phyloP scores from a whole-genome alignment of 2,113 vertebrate species.

The Poeciliopsis retropinna region DNA sequence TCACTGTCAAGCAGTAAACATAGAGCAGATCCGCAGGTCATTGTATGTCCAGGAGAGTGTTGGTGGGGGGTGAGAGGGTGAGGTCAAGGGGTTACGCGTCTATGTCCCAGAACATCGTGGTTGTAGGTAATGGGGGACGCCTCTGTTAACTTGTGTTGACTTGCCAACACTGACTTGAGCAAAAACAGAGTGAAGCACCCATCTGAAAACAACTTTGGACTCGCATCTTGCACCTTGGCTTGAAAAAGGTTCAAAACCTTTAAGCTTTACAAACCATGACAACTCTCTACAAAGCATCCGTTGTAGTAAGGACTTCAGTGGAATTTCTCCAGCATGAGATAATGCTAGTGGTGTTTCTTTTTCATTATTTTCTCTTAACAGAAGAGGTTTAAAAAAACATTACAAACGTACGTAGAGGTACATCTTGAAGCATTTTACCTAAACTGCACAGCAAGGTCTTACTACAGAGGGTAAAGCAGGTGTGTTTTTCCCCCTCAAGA shows the following conservation, averaged over 20 bases:
- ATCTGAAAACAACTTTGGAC: background rate
- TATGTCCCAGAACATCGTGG: slow-evolving; percentile 28
- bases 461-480: too few species aligned
- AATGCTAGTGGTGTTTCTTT: background rate
- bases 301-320: background rate
- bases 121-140: slow-evolving; percentile 43
- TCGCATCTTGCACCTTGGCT: background rate
- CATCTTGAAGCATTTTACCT: background rate
- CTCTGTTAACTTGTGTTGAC: background rate
- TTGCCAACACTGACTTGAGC: background rate
- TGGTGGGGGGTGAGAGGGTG: background rate
- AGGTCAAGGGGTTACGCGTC: slow-evolving; percentile 49
- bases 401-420: background rate
- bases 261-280: background rate
- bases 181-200: slow-evolving; percentile 4
- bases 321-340: background rate
- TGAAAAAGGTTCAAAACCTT: background rate
- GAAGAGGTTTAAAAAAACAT: background rate
- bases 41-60: slow-evolving; percentile 39
- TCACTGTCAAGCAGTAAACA: slow-evolving; percentile 34
- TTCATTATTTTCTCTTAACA: background rate
- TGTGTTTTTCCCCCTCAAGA: too few species aligned
- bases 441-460: too few species aligned
- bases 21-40: slow-evolving; percentile 36
- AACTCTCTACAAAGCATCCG: background rate